Conservation (phyloP, 2,113 vertebrate genomes). For the Amazona guildingii region DNA sequence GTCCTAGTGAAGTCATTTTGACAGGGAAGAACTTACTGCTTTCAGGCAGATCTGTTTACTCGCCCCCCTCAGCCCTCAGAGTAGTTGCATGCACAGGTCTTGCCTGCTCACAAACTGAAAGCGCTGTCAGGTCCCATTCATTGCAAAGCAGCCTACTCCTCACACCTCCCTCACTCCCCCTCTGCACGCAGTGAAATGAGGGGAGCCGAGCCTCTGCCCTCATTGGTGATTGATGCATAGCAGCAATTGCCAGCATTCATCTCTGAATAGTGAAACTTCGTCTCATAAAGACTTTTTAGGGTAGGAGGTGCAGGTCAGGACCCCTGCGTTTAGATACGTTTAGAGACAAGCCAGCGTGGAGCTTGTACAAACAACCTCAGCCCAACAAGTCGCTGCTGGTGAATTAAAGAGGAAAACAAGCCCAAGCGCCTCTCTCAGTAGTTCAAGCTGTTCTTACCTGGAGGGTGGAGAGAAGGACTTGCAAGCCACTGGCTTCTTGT, state of each 20-base stretch:
- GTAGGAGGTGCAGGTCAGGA: slow-evolving; percentile 5
- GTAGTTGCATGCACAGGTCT: not conserved
- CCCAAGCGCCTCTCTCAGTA: not conserved
- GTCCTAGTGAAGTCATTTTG: not conserved
- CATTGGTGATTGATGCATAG: not conserved
- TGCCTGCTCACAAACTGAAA: not conserved
- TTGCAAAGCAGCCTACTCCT: not conserved
- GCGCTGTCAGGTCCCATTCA: not conserved
- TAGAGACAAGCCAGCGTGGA: not conserved
- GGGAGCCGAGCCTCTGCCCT: not conserved
- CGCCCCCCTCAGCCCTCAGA: not conserved
- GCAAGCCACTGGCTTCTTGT: slow-evolving; percentile 83
- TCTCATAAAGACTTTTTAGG: slow-evolving; percentile 9
- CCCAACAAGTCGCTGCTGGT: not conserved
- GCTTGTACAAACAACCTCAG: not conserved
- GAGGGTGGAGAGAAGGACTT: slow-evolving; percentile 86
- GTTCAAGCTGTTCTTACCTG: slow-evolving; percentile 82
- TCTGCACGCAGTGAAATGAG: not conserved
- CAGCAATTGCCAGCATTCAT: not conserved
- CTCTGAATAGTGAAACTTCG: slow-evolving; percentile 1
- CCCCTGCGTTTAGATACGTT: not conserved
- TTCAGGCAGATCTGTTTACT: not conserved
- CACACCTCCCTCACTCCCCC: slow-evolving; percentile 7
- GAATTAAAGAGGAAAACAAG: slow-evolving; percentile 8
- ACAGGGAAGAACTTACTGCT: not conserved